Evolutionary conservation across 1,140 invertebrate species (phyloP), one percentile per base, ranked within the genome.

Genomic region (Physella acuta): DNA sequence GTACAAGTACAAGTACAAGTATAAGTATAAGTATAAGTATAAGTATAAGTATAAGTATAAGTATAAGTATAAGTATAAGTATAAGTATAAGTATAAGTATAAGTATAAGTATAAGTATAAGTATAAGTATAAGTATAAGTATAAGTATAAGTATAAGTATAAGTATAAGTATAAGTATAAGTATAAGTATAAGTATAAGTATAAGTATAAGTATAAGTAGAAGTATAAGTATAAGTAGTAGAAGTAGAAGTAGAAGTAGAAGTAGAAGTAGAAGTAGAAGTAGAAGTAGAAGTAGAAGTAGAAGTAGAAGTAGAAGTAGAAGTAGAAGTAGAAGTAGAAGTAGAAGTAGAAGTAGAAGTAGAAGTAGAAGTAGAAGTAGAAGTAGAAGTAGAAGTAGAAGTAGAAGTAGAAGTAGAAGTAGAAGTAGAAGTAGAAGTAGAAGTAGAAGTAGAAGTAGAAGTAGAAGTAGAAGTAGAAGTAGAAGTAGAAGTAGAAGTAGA

Each of bases 401-500:
- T 63, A 63, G 37, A 39, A 63, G 37, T 49, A 63, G 37, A 39
- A 63, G 37, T 63, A 63, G 37, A 39, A 63, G 37, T 49, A 63
- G 37, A 26, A 63, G 24, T 16, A 63, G 37, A 14, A 63, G 24
- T 26, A 63, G 53, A 56, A 56, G 53, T 56, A 56, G 53, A 56
- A 56, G 53, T 44, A 30, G 64, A 67, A 67, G 64, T 53, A 24
- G 64, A 51, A 55, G 64, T 55, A 67, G 64, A 51, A 67, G 64
- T 31, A 56, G 64, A 51, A 67, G 64, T 55, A 67, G 64, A 51
- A 67, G 64, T 55, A 67, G 64, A 51, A 67, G 64, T 55, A 67
- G 64, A 51, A 67, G 52, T 55, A 56, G 64, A 51, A 67, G 64
- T 31, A 67, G 64, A 51, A 67, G 64, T 55, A 67, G 64, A 51